Conservation (phyloP, 2,888 invertebrate genomes). For the Brassicogethes aeneus region DNA sequence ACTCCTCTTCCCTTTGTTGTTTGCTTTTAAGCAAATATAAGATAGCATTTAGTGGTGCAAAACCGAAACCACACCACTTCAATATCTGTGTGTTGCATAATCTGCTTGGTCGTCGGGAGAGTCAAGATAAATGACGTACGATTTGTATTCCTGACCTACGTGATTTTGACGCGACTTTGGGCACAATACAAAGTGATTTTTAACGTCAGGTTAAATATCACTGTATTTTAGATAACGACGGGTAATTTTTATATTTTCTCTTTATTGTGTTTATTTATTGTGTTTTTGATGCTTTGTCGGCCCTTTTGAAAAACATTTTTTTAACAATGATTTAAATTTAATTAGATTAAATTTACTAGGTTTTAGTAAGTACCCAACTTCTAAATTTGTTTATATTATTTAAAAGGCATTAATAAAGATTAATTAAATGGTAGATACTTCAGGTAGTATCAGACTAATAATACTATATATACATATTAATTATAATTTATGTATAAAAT, state of each 20-base stretch:
- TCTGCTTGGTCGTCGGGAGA: conserved; percentile 22
- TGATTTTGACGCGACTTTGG: conserved; percentile 9
- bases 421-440: too few species aligned
- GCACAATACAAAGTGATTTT: neutral
- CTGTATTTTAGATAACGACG: neutral
- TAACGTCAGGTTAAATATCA: neutral
- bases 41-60: neutral
- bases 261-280: conserved; percentile 1
- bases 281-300: conserved; percentile 2
- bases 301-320: neutral
- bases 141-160: conserved; percentile 29
- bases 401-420: too few species aligned
- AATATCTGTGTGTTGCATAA: conserved; percentile 26
- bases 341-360: too few species aligned
- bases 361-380: too few species aligned
- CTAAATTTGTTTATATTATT: too few species aligned
- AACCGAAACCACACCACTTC: conserved; percentile 10
- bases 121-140: conserved; percentile 34
- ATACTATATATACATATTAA: too few species aligned
- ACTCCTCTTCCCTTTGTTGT: conserved; percentile 16
- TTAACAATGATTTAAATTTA: neutral
- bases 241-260: neutral
- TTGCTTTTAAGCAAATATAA: conserved; percentile 2
- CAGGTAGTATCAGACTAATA: too few species aligned
- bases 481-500: too few species aligned